These are phyloP conservation scores for Aptenodytes patagonicus DNA, from an alignment of 2,113 vertebrate genomes.

Conservation along the genomic window DNA sequence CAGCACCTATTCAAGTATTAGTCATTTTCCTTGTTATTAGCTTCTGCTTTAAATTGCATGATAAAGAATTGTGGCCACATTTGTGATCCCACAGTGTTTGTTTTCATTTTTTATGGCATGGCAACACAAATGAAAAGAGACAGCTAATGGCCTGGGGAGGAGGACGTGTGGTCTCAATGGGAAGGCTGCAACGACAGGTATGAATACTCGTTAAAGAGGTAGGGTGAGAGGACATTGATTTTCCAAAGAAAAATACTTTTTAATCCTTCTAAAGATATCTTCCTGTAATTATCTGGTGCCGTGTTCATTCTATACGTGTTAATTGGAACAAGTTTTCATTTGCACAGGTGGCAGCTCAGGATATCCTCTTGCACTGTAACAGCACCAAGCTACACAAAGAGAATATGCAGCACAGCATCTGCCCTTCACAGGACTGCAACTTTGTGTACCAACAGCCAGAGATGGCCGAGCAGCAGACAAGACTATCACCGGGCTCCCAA, in stretches of 20 bases:
- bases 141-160: constrained; percentile 30
- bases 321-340: constrained; percentile 60
- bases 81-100: constrained; percentile 47
- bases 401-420: not conserved
- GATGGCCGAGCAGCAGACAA: not conserved
- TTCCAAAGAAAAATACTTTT: constrained; percentile 27
- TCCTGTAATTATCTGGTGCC: constrained; percentile 40
- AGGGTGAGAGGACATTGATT: constrained; percentile 20
- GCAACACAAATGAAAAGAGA: constrained; percentile 53
- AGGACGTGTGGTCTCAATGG: not conserved
- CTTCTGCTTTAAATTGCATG: constrained; percentile 62
- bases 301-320: not conserved
- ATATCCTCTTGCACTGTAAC: not conserved
- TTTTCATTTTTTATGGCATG: constrained; percentile 44
- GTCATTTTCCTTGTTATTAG: constrained; percentile 65
- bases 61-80: constrained; percentile 58
- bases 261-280: constrained; percentile 23
- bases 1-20: constrained; percentile 62
- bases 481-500: not conserved
- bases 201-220: constrained; percentile 11
- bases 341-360: constrained; percentile 1
- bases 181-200: constrained; percentile 34
- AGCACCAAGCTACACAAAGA: not conserved
- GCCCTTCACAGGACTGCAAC: not conserved
- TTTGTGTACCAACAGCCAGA: not conserved